Base-by-base conservation (phyloP, 2,113 vertebrate species). In the Sorex fumeus region DNA sequence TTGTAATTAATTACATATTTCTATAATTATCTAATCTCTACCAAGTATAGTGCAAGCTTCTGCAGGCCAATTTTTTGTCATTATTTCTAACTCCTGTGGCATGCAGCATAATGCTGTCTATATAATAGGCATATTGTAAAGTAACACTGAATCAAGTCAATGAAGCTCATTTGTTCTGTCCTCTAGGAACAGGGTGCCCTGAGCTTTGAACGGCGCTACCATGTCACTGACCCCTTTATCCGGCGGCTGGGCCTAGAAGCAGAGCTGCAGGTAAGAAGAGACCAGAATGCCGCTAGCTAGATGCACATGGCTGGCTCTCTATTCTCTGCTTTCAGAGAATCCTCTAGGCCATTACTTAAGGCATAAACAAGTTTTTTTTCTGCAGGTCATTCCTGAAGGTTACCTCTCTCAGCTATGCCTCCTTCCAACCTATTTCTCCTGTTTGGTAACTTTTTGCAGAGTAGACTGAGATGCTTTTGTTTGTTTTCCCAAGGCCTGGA, bases 171-270 rank as follows among this genome's bases (percentile, higher is more conserved):
- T 82, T 21, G 94, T 91, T 98, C 69, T 87, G 43, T 83, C 62
- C 0, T 53, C 45, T 93, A 99, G 99, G 99, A 99, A 92, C 98
- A 98, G 75, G 98, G 98, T 95, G 98, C 98, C 0, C 95, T 99
- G 94, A 98, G 98, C 94, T 99, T 99, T 30, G 99, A 99, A 92
- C 98, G 99, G 79, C 97, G 97, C 86, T 98, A 99, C 87, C 99
- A 99, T 90, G 99, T 99, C 97, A 99, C 99, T 0, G 99, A 99
- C 72, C 99, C 99, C 0, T 99, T 99, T 96, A 99, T 99, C 94
- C 99, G 99, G 60, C 98, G 99, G 75, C 98, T 99, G 93, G 99
- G 99, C 93, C 98, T 99, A 43, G 99, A 99, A 95, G 98, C 99
- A 25, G 99, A 99, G 91, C 97, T 99, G 82, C 99, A 99, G 99